Evolutionary conservation across 2,113 vertebrate species (phyloP), one percentile per base, ranked within the genome.

Genomic region (Vidua macroura): DNA sequence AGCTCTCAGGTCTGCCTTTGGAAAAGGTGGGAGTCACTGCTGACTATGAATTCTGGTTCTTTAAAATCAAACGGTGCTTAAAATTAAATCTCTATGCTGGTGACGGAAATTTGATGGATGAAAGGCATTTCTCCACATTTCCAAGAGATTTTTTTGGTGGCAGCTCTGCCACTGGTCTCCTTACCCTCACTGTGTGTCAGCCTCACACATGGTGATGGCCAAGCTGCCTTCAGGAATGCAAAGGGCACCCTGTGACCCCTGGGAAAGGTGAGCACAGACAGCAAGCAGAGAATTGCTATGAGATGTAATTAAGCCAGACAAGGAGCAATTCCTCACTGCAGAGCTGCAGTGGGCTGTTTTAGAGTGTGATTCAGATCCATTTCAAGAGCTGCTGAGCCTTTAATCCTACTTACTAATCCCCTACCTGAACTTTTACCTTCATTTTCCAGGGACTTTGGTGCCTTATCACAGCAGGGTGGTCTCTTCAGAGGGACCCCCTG

Each of bases 321-420:
- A 92, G 51, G 79, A 89, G 67, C 53, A 73, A 86, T 59, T 91
- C 74, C 86, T 90, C 63, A 37, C 59, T 66, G 55, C 88, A 9
- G 60, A 79, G 41, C 80, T 74, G 43, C 0, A 0, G 44, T 39
- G 35, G 48, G 69, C 44, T 86, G 63, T 80, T 90, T 88, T 66
- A 86, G n/a, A 81, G 20, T 2, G 8, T 30, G 53, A 70, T 79
- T 76, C 60, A 83, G 75, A 83, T 88, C 58, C 51, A 70, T 63
- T 86, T 92, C 64, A 77, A 93, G 86, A 86, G 77, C 59, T 0
- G 3, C 76, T 88, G 86, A 93, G 90, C 93, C 95, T 90, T 95
- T 92, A 95, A 95, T 95, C 82, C 83, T 28, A 58, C 55, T 75
- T 69, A 41, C 67, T 96, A 94, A 96, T 90, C 92, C 79, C 51